phyloP scores from a whole-genome alignment of 2,797 vertebrate species.

The Erethizon dorsatum region DNA sequence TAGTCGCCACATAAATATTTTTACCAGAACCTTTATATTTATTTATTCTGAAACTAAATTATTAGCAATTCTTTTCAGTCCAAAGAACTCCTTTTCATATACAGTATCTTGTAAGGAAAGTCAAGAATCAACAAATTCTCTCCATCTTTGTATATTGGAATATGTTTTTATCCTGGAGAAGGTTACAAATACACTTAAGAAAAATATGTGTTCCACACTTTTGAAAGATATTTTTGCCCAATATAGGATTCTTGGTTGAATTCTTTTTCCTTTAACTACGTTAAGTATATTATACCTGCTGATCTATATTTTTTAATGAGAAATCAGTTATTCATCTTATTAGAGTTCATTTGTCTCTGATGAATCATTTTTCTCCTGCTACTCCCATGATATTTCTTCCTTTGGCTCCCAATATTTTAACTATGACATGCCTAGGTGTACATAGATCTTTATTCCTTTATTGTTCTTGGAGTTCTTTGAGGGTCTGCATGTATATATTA shows the following conservation, averaged over 20 bases:
- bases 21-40: not conserved
- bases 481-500: constrained; percentile 7
- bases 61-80: not conserved
- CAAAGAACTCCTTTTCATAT: constrained; percentile 40
- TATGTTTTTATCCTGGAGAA: constrained; percentile 5
- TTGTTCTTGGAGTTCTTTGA: not conserved
- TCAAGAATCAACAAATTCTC: constrained; percentile 37
- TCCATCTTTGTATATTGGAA: constrained; percentile 15
- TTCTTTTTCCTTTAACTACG: constrained; percentile 7
- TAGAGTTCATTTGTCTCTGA: not conserved
- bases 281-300: not conserved
- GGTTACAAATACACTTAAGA: not conserved
- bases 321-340: constrained; percentile 20
- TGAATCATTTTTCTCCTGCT: constrained; percentile 13
- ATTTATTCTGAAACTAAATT: constrained; percentile 40
- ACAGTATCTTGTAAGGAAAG: constrained; percentile 35
- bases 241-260: not conserved
- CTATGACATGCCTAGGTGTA: not conserved
- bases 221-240: not conserved
- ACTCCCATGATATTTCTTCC: not conserved
- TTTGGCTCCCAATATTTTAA: constrained; percentile 57
- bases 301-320: not conserved
- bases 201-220: not conserved
- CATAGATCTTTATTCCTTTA: not conserved
- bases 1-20: constrained; percentile 18